Evolutionary conservation across 1,140 invertebrate genomes (phyloP).

Genomic region (Streblospio benedicti): DNA sequence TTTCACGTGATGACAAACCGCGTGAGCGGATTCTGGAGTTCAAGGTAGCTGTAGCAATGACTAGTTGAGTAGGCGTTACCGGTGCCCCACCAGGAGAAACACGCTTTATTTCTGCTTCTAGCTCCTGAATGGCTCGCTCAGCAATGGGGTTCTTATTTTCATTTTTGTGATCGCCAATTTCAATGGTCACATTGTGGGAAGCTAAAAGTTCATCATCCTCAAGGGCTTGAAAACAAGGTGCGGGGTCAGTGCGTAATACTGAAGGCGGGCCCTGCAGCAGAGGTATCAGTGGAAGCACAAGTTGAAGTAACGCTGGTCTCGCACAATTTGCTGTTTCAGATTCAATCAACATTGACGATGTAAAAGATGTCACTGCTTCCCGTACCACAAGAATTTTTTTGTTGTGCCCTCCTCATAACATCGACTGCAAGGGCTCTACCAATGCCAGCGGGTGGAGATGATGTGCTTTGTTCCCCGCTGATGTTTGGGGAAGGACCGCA

Average conservation of each 20-base stretch:
- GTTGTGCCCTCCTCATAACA: background rate
- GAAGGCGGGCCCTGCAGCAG: slow-evolving; percentile 15
- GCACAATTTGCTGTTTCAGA: background rate
- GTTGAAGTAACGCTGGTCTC: background rate
- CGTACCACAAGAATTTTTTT: background rate
- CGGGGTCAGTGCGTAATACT: slow-evolving; percentile 19
- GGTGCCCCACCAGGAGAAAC: background rate
- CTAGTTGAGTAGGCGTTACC: no score
- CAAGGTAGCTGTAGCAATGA: no score
- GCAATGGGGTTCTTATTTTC: slow-evolving; percentile 22
- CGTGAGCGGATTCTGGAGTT: background rate
- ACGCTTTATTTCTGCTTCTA: background rate
- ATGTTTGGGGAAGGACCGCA: slow-evolving; percentile 1
- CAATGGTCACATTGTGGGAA: slow-evolving; percentile 10
- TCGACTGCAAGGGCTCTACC: slow-evolving; percentile 19
- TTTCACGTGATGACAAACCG: slow-evolving; percentile 1
- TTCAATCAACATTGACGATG: background rate
- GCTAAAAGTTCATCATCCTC: slow-evolving; percentile 15
- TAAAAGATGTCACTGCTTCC: slow-evolving; percentile 3
- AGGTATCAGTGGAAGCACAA: background rate
- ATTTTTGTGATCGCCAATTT: slow-evolving; percentile 21
- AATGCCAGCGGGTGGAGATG: slow-evolving; percentile 13
- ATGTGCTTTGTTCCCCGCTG: slow-evolving; percentile 8
- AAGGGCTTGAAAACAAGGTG: slow-evolving; percentile 19
- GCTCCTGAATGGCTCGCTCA: slow-evolving; percentile 14